phyloP scores from a whole-genome alignment of 2,113 vertebrate genomes.

The Mesocricetus auratus region DNA sequence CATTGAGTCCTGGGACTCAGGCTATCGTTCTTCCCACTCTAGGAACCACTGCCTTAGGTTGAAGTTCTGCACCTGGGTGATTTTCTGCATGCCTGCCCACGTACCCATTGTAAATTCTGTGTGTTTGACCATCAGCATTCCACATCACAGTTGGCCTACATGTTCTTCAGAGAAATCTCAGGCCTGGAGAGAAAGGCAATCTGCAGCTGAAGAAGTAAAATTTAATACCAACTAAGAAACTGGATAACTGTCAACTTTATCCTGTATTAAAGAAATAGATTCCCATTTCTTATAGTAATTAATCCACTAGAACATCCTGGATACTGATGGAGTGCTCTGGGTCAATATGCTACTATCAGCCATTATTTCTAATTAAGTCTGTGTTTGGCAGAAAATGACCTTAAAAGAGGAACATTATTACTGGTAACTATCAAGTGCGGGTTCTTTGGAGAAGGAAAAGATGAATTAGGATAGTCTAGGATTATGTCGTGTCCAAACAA shows the following conservation, averaged over 20 bases:
- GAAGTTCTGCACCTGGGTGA: background rate
- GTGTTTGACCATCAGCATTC: background rate
- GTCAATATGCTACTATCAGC: constrained; percentile 31
- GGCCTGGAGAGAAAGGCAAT: background rate
- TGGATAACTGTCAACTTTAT: background rate
- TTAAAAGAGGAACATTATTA: background rate
- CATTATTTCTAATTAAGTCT: constrained; percentile 31
- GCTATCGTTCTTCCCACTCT: background rate
- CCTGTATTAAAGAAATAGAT: background rate
- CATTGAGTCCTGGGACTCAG: background rate
- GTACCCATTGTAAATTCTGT: background rate
- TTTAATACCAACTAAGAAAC: background rate
- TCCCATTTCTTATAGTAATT: constrained; percentile 30
- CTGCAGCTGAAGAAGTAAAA: background rate
- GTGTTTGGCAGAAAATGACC: constrained; percentile 7
- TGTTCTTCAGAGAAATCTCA: background rate
- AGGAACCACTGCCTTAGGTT: background rate
- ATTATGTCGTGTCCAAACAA: background rate
- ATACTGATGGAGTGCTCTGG: background rate
- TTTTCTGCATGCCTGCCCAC: background rate
- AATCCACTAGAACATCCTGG: background rate
- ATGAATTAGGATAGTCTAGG: background rate
- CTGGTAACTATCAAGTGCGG: background rate
- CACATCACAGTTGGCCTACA: background rate
- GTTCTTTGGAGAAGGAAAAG: background rate